These are phyloP conservation scores for Clinocottus analis DNA, from an alignment of 2,113 vertebrate genomes.

Conservation along the genomic window DNA sequence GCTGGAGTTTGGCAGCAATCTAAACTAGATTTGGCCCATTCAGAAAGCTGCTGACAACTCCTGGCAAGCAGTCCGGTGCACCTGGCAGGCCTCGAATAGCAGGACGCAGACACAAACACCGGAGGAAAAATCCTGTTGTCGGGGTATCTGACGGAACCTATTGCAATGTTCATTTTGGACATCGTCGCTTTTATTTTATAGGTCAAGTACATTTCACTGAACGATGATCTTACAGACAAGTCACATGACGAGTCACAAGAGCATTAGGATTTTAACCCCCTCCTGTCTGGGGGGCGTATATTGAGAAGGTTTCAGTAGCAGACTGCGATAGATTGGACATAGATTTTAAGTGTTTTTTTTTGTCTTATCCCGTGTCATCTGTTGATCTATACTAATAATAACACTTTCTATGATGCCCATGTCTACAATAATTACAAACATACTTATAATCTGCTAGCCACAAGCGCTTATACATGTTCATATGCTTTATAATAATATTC, in stretches of 20 bases:
- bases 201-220: constrained; percentile 10
- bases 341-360: no score
- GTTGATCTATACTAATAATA: not conserved
- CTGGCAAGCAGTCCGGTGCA: constrained; percentile 60
- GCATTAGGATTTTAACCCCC: not conserved
- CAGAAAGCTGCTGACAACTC: constrained; percentile 69
- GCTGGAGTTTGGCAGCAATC: constrained; percentile 59
- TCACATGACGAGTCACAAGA: no score
- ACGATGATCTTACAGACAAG: not conserved
- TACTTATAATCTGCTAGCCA: not conserved
- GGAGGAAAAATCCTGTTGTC: constrained; percentile 18
- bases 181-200: constrained; percentile 14
- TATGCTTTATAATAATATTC: not conserved
- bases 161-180: constrained; percentile 27
- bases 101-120: constrained; percentile 2
- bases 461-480: not conserved
- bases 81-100: constrained; percentile 52
- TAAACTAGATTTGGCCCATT: constrained; percentile 73
- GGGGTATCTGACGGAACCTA: constrained; percentile 26
- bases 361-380: not conserved
- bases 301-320: not conserved
- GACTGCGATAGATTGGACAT: no score
- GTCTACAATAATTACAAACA: not conserved
- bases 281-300: not conserved
- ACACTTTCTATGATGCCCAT: not conserved